Evolutionary conservation across 23 tunicate species (phyloP).

Genomic region (Trididemnum nubilum): DNA sequence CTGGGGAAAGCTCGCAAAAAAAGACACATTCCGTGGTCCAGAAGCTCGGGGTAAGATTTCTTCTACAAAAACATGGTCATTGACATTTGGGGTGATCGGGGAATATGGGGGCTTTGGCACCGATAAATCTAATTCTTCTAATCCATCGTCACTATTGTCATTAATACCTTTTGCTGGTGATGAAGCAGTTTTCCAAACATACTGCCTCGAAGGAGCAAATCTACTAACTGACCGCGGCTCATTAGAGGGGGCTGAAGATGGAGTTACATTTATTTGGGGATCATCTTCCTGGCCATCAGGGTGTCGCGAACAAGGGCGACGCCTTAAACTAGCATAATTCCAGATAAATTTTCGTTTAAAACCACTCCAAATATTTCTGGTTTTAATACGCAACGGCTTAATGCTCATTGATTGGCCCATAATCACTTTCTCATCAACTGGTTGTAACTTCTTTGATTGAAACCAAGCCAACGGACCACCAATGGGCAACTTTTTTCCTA

Average conservation of each 20-base stretch:
- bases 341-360: conserved; percentile 61
- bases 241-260: background rate
- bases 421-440: background rate
- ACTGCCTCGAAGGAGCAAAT: conserved; percentile 57
- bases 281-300: conserved; percentile 50
- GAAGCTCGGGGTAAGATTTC: background rate
- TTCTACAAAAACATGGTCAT: background rate
- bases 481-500: conserved; percentile 66
- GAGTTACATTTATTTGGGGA: background rate
- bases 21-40: conserved; percentile 23
- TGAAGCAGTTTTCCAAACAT: conserved; percentile 47
- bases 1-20: conserved; percentile 54
- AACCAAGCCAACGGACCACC: conserved; percentile 78
- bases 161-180: background rate
- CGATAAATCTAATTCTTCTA: background rate
- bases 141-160: conserved; percentile 29
- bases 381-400: background rate
- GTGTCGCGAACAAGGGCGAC: conserved; percentile 27
- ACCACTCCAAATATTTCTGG: conserved; percentile 42
- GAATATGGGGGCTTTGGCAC: background rate
- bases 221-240: conserved; percentile 3
- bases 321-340: conserved; percentile 31
- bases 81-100: background rate
- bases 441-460: background rate
- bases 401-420: background rate